These are phyloP conservation scores for Ranitomeya imitator DNA, from an alignment of 2,113 vertebrate species.

Conservation along the genomic window DNA sequence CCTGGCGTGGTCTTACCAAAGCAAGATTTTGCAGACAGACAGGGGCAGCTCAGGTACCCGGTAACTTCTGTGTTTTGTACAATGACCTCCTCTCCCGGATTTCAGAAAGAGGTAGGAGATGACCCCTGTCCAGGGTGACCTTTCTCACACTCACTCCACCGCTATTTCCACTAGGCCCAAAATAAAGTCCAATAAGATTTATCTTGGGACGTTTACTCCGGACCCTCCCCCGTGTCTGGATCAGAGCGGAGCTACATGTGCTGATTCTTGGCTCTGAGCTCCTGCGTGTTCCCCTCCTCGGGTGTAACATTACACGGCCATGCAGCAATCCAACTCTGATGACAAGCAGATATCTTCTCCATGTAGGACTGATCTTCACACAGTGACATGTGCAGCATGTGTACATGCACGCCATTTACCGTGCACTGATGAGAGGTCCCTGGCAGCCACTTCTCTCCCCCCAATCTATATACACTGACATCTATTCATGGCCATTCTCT, in stretches of 20 bases:
- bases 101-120: background rate
- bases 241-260: no score
- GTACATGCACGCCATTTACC: no score
- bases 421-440: no score
- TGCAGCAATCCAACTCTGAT: no score
- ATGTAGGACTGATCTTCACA: no score
- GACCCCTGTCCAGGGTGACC: conserved; percentile 74
- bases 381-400: no score
- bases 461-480: no score
- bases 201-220: background rate
- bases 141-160: conserved; percentile 63
- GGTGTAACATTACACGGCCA: background rate
- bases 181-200: conserved; percentile 54
- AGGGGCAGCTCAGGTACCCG: conserved; percentile 95
- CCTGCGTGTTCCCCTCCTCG: background rate
- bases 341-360: no score
- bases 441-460: no score
- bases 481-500: no score
- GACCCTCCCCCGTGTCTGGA: background rate
- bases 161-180: conserved; percentile 57
- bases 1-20: conserved; percentile 88
- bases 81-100: background rate
- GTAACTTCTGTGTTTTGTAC: conserved; percentile 14
- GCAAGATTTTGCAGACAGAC: conserved; percentile 89
- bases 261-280: background rate